These are phyloP conservation scores for Clanis bilineata DNA, from an alignment of 2,888 invertebrate species.

Conservation along the genomic window DNA sequence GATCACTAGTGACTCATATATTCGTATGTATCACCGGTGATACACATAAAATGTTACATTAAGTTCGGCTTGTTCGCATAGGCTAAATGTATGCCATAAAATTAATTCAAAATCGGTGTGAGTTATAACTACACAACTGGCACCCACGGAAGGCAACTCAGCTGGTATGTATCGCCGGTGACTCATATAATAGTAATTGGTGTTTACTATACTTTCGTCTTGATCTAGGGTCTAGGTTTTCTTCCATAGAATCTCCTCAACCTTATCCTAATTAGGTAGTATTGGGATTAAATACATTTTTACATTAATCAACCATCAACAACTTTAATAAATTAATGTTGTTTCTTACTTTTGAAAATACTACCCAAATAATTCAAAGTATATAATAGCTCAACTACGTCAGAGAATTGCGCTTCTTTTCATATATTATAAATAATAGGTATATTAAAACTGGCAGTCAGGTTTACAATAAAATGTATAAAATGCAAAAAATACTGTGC, in stretches of 20 bases:
- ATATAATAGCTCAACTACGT: not conserved
- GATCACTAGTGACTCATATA: not conserved
- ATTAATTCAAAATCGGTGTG: no score
- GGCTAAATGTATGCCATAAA: no score
- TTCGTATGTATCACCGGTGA: not conserved
- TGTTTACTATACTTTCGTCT: not conserved
- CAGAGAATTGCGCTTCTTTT: not conserved
- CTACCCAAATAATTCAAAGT: not conserved
- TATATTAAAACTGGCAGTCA: no score
- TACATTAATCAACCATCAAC: constrained; percentile 68
- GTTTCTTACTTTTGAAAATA: not conserved
- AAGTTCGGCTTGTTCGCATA: not conserved
- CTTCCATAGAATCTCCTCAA: not conserved
- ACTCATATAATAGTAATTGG: not conserved
- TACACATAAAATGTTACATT: not conserved
- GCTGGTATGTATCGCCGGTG: not conserved
- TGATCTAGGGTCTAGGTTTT: not conserved
- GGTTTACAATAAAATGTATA: not conserved
- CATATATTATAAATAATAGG: not conserved
- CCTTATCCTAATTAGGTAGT: constrained; percentile 60
- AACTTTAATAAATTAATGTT: constrained; percentile 42
- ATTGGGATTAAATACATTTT: constrained; percentile 69
- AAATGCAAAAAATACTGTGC: not conserved
- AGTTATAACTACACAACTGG: no score
- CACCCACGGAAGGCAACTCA: no score